Evolutionary conservation across 2,888 invertebrate genomes (phyloP), one percentile per base, ranked within the genome.

Genomic region (Pollenia labialis): DNA sequence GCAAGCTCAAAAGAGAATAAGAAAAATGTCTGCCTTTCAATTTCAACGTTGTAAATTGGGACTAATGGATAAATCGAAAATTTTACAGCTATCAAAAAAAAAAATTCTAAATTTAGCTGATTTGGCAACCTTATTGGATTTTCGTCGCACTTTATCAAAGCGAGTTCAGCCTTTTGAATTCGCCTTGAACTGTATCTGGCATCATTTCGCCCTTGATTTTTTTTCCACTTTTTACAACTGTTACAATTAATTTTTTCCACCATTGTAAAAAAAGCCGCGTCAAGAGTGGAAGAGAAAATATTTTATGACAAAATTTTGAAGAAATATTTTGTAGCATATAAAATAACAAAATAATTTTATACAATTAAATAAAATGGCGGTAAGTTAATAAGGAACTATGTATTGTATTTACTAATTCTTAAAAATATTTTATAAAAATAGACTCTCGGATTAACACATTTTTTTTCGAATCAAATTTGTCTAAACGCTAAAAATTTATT

Each of bases 191-290:
- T 32, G 4, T 6, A 6, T 32, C 32, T 32, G 32, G 32, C 32
- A 32, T 32, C 32, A 32, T 32, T 32, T 32, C 32, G 32, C 32
- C 6, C 6, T 32, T 4, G 32, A 12, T 40, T 60, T 12, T 12
- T 9, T 32, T 32, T 60, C 23, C 56, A 1, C 4, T 23, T 44
- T 58, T 23, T 14, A 1, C 72, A 58, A 60, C 64, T 64, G 60
- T 50, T 72, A 14, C 40, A 50, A 12, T 40, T n/a, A 11, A 16
- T 50, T 69, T 46, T 54, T 44, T 69, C 42, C 56, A 46, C 60
- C 44, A 69, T 54, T 56, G 74, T 18, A 60, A 48, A 80, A 77
- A 85, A 85, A 85, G 85, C 85, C 81, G 85, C 85, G 81, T 82
- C 85, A 50, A 81, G n/a, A 52, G 71, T 48, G 32, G 9, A 77